Percentiles rank a stretch among this genome's conserved stretches.
These are phyloP conservation scores for Arremon aurantiirostris DNA, from an alignment of 2,797 vertebrate genomes.

Conservation along the genomic window DNA sequence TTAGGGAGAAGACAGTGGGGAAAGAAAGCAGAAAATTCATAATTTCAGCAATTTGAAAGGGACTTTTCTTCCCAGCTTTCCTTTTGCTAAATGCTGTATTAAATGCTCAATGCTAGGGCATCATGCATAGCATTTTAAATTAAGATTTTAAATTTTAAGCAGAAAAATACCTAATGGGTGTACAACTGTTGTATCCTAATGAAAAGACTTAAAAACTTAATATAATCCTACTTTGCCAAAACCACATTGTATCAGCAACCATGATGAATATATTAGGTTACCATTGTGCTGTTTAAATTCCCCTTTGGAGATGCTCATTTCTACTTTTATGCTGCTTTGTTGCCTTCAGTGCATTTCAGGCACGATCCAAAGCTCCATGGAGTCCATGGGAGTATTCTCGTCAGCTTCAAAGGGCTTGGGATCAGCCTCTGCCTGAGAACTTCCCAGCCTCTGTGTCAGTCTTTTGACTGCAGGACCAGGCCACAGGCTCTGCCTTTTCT, in stretches of 20 bases:
- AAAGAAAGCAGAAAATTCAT: neutral
- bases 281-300: neutral
- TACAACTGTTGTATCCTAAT: neutral
- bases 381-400: neutral
- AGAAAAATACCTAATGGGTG: neutral
- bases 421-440: conserved; percentile 40
- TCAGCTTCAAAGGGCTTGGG: conserved; percentile 38
- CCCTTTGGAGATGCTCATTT: neutral
- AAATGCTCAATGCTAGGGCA: neutral
- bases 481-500: conserved; percentile 66
- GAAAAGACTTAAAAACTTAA: neutral
- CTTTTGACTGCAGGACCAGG: conserved; percentile 41
- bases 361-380: neutral
- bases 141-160: neutral
- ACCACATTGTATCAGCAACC: neutral
- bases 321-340: neutral
- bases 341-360: neutral
- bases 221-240: neutral
- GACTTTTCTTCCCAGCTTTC: neutral
- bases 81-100: neutral
- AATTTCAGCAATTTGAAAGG: neutral
- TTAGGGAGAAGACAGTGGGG: neutral
- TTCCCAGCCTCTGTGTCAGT: neutral
- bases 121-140: neutral
- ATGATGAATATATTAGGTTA: neutral